Base-by-base conservation (phyloP, 1,140 invertebrate species). In the Anagrus nilaparvatae region DNA sequence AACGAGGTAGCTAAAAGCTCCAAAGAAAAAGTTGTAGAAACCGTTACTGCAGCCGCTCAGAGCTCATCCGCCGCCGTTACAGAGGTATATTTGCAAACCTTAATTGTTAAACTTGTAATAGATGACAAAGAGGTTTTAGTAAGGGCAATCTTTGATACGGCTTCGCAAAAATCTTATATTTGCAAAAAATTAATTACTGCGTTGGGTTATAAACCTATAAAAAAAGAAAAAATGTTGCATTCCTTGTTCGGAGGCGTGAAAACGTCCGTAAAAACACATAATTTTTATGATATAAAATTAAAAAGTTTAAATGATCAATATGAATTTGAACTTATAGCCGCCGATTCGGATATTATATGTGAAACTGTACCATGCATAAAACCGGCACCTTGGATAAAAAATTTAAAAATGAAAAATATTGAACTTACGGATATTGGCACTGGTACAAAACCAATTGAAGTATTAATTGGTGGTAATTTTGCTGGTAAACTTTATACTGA, bases 21-120 rank as follows among this genome's bases (percentile, higher is more conserved):
- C n/a, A n/a, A n/a, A n/a, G n/a, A n/a, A n/a, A n/a, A n/a, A n/a
- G n/a, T n/a, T n/a, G n/a, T n/a, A n/a, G n/a, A n/a, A n/a, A n/a
- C n/a, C n/a, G n/a, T n/a, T n/a, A n/a, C n/a, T n/a, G n/a, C n/a
- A n/a, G n/a, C n/a, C n/a, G n/a, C n/a, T n/a, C n/a, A n/a, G n/a
- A n/a, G n/a, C n/a, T n/a, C n/a, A n/a, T n/a, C n/a, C n/a, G n/a
- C n/a, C n/a, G n/a, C n/a, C n/a, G n/a, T n/a, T n/a, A n/a, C 34
- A 2, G 44, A 51, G 0, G 47, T 54, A 12, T 44, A 25, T 49
- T 48, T 54, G 17, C 47, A 54, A 43, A 54, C 49, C 0, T 29
- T 51, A 12, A 21, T 39, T 4, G 43, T 52, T 9, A 31, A 27
- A 23, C 8, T 44, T 17, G 53, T 45, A 31, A 51, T 49, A 1